These are phyloP conservation scores for Heterodera schachtii DNA, from an alignment of 1,140 invertebrate species.

Conservation along the genomic window DNA sequence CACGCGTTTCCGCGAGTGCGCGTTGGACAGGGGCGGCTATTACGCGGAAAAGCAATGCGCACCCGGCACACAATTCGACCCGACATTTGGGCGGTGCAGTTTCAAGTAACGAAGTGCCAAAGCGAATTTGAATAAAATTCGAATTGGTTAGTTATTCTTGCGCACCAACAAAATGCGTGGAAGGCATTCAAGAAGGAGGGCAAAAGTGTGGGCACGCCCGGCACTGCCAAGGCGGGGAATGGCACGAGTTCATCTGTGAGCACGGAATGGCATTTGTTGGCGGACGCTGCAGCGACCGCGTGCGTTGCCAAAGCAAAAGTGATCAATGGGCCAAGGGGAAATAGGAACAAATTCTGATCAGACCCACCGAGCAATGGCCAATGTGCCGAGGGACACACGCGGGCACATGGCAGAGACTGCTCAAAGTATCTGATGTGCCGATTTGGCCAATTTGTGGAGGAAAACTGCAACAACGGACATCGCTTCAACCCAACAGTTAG, in stretches of 20 bases:
- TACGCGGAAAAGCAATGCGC: conserved; percentile 37
- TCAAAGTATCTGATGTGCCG: conserved; percentile 39
- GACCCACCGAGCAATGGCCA: conserved; percentile 8
- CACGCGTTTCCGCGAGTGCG: conserved; percentile 33
- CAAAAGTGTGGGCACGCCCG: conserved; percentile 25
- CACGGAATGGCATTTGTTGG: conserved; percentile 36
- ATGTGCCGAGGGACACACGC: conserved; percentile 28
- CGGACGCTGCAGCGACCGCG: conserved; percentile 20
- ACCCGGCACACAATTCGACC: conserved; percentile 31
- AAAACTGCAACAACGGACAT: conserved; percentile 39
- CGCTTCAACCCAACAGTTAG: conserved; percentile 30
- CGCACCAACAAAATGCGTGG: conserved; percentile 20
- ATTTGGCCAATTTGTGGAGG: conserved; percentile 35
- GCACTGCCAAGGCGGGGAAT: conserved; percentile 31
- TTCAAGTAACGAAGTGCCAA: conserved; percentile 19
- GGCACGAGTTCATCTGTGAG: conserved; percentile 29
- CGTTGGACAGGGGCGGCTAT: conserved; percentile 26
- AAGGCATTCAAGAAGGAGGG: conserved; percentile 6
- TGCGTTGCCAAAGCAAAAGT: conserved; percentile 12
- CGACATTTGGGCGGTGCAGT: conserved; percentile 15
- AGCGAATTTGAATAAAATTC: not conserved
- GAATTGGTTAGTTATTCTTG: conserved; percentile 22
- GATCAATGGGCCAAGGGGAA: not conserved
- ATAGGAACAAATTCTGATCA: not conserved
- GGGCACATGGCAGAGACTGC: conserved; percentile 25